Evolutionary conservation across 2,888 invertebrate species (phyloP), one percentile per base, ranked within the genome.

Genomic region (Craniophora ligustri): DNA sequence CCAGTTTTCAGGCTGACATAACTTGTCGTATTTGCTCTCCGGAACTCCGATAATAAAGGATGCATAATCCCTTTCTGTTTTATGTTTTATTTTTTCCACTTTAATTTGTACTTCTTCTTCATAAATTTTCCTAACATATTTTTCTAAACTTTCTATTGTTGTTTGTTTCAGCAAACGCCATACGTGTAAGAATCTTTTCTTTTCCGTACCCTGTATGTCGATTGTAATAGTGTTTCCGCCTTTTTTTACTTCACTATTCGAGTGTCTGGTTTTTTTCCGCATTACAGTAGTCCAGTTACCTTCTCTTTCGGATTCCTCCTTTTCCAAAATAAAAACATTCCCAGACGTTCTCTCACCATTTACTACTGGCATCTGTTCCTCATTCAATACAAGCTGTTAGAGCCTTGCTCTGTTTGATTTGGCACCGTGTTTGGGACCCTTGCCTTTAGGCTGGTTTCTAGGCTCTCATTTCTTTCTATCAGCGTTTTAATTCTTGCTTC

Each of bases 1-100:
- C 68, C 68, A 73, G 8, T 14, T 47, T 15, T 67, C 59, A 2
- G 67, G 42, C 11, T 63, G 31, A 48, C 58, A 50, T 10, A 74
- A 11, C 15, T 44, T 54, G 0, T 65, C 61, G 40, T 67, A 72
- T 7, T 41, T 16, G 6, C 42, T 56, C 39, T 72, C 69, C 6
- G 72, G 54, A 0, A 73, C 66, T 16, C 62, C 56, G 15, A 76
- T 63, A 1, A 53, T 65, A 44, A 74, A 74, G 0, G 72, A 76
- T 3, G 70, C 42, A 41, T 75, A 75, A 14, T 73, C 66, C 14
- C 70, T 60, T 32, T 74, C 68, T 0, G 67, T 71, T 23, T 63
- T 76, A 11, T 53, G 69, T 21, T 53, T 70, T 14, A 76, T 58
- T 56, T 55, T 70, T 10, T 72, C 64, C 32, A 70, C 21, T 42